Conservation (phyloP, 2,113 vertebrate species). For the Lagopus muta region DNA sequence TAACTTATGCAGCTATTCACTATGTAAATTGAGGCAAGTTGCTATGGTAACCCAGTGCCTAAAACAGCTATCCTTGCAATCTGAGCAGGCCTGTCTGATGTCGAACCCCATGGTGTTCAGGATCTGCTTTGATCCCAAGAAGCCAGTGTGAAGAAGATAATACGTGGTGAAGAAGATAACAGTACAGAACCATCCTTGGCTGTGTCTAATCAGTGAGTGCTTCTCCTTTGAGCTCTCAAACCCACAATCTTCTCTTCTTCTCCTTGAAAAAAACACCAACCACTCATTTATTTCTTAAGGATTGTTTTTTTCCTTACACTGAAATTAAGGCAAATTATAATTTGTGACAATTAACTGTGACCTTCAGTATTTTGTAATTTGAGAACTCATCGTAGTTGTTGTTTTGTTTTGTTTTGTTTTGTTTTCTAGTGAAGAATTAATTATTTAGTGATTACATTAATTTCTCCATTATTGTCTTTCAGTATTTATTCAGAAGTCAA, state of each 20-base stretch:
- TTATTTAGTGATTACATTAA: neutral
- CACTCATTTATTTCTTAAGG: neutral
- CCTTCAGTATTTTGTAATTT: neutral
- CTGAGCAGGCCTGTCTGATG: neutral
- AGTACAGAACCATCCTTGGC: fast-evolving
- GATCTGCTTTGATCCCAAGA: neutral
- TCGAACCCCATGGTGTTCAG: neutral
- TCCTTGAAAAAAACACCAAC: neutral
- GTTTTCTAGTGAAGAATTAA: neutral
- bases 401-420: neutral
- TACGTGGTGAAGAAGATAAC: fast-evolving
- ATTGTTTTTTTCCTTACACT: neutral
- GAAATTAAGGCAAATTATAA: neutral
- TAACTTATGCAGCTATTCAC: neutral
- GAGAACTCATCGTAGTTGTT: neutral
- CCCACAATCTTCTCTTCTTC: neutral
- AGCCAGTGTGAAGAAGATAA: neutral
- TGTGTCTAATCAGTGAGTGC: fast-evolving
- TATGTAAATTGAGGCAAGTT: slow-evolving; percentile 18
- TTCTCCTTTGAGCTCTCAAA: neutral
- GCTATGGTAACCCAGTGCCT: neutral
- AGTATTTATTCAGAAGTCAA: neutral
- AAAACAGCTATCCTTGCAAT: neutral
- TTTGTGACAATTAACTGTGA: neutral
- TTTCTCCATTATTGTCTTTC: neutral